Base-by-base conservation (phyloP, 2,888 invertebrate species). In the Thysanoteuthis rhombus region DNA sequence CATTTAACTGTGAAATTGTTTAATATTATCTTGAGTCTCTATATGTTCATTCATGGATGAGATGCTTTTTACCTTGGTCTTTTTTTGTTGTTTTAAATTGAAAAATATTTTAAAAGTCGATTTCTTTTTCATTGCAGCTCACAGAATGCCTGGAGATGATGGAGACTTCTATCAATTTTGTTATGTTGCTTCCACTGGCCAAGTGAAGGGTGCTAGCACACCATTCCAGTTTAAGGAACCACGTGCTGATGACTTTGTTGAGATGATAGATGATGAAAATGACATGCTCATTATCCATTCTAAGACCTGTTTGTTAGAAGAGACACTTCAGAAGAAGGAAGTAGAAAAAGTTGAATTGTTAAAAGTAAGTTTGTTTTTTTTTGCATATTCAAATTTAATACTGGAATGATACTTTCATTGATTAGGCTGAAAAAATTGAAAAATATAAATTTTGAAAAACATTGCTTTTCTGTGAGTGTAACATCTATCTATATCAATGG, bases 151-250 rank as follows among this genome's bases (percentile, higher is more conserved):
- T 0, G 95, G 96, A 58, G 97, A 97, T 94, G 97, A 97, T 95
- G 96, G 96, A 19, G 97, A 97, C 94, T 97, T 97, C 94, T 97
- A 97, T 95, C 97, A 97, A 96, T 97, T 97, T 94, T 97, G 97
- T 94, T 97, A 97, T 93, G 96, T 97, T 92, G 95, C 96, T 36
- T 95, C 95, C 47, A 94, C 95, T 36, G 96, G 96, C 8, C 96
- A 96, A 93, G 96, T 97, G 52, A 94, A 96, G 19, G 97, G 97
- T 36, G 97, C 97, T 40, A 97, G 97, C 94, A 97, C 96, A 89
- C 97, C 97, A 90, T 97, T 97, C 95, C 97, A 97, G 95, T 97
- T 97, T 95, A 95, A 95, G 93, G 94, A 94, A 75, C 96, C 96
- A 3, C 94, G 95, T 47, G 95, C 96, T 28, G 96, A 96, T 47